Percentiles rank a stretch among this genome's conserved stretches.
These are phyloP conservation scores for Philereme vetulata DNA, from an alignment of 2,888 invertebrate species.

Conservation along the genomic window DNA sequence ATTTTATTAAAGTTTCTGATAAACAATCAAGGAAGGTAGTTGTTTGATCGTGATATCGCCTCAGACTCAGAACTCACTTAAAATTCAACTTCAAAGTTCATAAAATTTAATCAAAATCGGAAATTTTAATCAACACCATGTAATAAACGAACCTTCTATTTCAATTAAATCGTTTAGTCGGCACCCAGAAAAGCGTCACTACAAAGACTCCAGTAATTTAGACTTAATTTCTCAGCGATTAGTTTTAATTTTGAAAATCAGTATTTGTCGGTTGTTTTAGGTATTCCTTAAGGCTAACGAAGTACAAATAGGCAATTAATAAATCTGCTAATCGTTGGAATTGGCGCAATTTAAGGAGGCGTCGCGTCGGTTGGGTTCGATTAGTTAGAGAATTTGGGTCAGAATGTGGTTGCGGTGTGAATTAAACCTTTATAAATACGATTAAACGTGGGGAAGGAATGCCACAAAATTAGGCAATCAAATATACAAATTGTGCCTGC, in stretches of 20 bases:
- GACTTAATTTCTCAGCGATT: slow-evolving; percentile 13
- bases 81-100: background rate
- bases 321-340: slow-evolving; percentile 33
- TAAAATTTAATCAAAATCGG: slow-evolving; percentile 12
- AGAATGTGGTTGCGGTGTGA: slow-evolving; percentile 12
- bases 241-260: slow-evolving; percentile 5
- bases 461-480: slow-evolving; percentile 1
- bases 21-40: background rate
- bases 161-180: slow-evolving; percentile 19
- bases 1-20: background rate
- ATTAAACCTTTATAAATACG: background rate
- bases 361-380: slow-evolving; percentile 14
- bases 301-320: slow-evolving; percentile 31
- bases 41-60: background rate
- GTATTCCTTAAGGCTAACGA: slow-evolving; percentile 23
- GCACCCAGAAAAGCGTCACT: slow-evolving; percentile 12
- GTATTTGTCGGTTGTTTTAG: slow-evolving; percentile 6
- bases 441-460: slow-evolving; percentile 1
- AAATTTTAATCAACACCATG: slow-evolving; percentile 17
- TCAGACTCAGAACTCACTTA: background rate
- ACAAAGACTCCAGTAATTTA: slow-evolving; percentile 3
- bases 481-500: background rate
- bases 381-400: slow-evolving; percentile 5
- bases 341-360: slow-evolving; percentile 17
- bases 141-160: slow-evolving; percentile 21